A percentile compares a stretch with the other conserved stretches of the same genome.
phyloP scores from a whole-genome alignment of 2,113 vertebrate genomes.

The Mobula hypostoma region DNA sequence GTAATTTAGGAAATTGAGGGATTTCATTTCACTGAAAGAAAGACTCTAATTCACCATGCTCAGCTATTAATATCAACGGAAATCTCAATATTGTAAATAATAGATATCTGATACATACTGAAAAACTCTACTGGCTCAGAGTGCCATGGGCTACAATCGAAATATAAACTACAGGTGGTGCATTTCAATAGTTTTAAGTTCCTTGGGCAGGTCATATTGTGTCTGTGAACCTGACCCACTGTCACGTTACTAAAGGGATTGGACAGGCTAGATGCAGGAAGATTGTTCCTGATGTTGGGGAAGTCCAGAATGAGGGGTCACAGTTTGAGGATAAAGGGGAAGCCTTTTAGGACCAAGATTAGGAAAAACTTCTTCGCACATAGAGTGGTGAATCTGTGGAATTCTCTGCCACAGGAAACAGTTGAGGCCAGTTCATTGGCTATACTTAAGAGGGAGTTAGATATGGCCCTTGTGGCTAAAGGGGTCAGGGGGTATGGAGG shows the following conservation, averaged over 20 bases:
- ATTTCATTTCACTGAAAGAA: not conserved
- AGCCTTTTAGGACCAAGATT: too few relatives aligned
- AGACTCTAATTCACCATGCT: not conserved
- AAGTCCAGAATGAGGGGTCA: too few relatives aligned
- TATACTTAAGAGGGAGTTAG: too few relatives aligned
- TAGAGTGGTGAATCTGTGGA: too few relatives aligned
- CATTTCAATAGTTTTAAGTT: not conserved
- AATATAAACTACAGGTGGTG: not conserved
- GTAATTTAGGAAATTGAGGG: not conserved
- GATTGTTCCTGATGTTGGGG: too few relatives aligned
- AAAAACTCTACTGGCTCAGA: not conserved
- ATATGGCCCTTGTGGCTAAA: too few relatives aligned
- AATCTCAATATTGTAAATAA: not conserved
- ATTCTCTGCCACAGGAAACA: too few relatives aligned
- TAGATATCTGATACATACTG: not conserved
- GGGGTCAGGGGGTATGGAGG: too few relatives aligned
- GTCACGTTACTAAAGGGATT: not conserved
- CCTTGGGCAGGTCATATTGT: not conserved
- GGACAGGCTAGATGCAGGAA: too few relatives aligned
- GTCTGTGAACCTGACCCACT: not conserved
- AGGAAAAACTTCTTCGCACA: too few relatives aligned
- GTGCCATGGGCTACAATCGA: not conserved
- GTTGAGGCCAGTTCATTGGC: too few relatives aligned
- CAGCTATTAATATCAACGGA: not conserved
- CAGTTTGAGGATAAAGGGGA: too few relatives aligned